Base-by-base conservation (phyloP, 2,113 vertebrate species). In the Passer domesticus region DNA sequence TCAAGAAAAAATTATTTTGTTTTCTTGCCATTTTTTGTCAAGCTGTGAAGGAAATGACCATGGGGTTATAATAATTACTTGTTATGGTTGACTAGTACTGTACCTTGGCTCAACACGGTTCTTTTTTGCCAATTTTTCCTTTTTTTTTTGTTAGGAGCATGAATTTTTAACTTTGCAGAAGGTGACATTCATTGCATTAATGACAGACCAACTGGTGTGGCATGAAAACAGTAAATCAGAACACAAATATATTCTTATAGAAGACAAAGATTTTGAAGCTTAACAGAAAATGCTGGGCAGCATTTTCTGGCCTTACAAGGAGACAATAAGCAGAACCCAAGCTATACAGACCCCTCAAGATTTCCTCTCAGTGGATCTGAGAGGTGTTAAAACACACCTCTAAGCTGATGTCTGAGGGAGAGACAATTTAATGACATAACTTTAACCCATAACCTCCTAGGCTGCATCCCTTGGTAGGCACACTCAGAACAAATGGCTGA, bases 1-100 rank as follows among this genome's bases (percentile, higher is more conserved):
- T 77, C 35, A 87, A 75, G 22, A 23, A 68, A 76, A 31, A 78
- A 44, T 2, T 2, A 19, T 7, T 77, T 53, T 83, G 11, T 64
- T 94, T 95, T 95, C 49, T 81, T 90, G 60, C 33, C 19, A 37
- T 88, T 82, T 92, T 75, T 52, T 85, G 35, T 89, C 91, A 97
- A 84, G 67, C 90, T 95, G 83, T 63, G 85, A 93, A 39, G 8
- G 50, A 93, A 95, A 94, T 89, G 80, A 91, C 86, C 77, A 30
- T 49, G 46, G 77, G 33, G 68, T 70, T 95, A 68, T 63, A 76
- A 82, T 84, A 95, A 95, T 96, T 95, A 78, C 88, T 89, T 95
- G 80, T 47, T 95, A 85, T 3, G 14, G 85, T 35, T 80, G 85
- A 90, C 90, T 93, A 67, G 74, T 82, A 83, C 58, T 35, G 73